These are phyloP conservation scores for Lophotriccus pileatus DNA, from an alignment of 2,797 vertebrate species.

Conservation along the genomic window DNA sequence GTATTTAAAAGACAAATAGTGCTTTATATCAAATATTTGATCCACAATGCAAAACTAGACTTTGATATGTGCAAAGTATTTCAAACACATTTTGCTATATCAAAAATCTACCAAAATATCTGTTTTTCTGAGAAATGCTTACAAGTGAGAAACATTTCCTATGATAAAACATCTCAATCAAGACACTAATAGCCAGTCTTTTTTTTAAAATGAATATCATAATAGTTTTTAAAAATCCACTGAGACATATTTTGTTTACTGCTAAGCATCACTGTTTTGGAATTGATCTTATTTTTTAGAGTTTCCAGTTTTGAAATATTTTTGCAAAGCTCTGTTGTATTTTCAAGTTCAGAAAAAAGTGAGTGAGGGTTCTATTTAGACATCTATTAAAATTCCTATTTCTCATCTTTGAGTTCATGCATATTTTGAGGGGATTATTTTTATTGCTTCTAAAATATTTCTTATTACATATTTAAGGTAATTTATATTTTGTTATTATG, in stretches of 20 bases:
- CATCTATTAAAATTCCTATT: background rate
- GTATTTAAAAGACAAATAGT: background rate
- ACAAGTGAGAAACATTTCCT: background rate
- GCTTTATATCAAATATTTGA: background rate
- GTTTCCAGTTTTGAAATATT: background rate
- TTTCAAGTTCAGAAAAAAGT: background rate
- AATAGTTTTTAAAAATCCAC: background rate
- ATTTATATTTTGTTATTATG: constrained; percentile 33
- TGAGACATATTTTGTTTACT: background rate
- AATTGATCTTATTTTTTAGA: background rate
- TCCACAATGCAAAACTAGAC: background rate
- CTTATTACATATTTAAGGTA: constrained; percentile 28
- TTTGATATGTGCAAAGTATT: background rate
- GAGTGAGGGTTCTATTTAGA: background rate
- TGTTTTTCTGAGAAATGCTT: background rate
- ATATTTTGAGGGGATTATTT: background rate
- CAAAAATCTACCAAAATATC: background rate
- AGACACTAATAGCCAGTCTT: background rate
- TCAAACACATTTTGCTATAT: background rate
- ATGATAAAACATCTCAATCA: background rate
- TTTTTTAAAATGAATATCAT: background rate
- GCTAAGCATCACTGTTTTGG: background rate
- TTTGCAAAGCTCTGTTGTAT: background rate
- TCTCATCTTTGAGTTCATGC: background rate
- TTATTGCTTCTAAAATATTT: constrained; percentile 9